Conservation (phyloP, 1,140 invertebrate genomes). For the Drosophila novamexicana region DNA sequence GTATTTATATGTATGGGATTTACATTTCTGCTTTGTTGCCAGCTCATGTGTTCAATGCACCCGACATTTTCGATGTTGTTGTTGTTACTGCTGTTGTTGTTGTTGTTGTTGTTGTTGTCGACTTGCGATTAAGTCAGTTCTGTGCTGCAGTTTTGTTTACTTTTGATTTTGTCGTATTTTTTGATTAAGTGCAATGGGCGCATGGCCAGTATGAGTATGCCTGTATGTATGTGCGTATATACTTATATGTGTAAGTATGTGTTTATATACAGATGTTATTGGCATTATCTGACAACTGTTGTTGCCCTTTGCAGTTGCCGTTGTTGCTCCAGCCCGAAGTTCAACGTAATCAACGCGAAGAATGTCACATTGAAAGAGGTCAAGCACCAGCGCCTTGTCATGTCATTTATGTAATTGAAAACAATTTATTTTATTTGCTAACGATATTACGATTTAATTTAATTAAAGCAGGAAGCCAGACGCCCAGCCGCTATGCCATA, state of each 20-base stretch:
- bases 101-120: slow-evolving; percentile 36
- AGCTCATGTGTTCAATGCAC: slow-evolving; percentile 77
- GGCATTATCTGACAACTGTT: slow-evolving; percentile 65
- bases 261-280: slow-evolving; percentile 37
- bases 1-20: slow-evolving; percentile 47
- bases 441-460: slow-evolving; percentile 78
- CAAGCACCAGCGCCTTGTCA: slow-evolving; percentile 77
- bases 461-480: slow-evolving; percentile 66
- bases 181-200: slow-evolving; percentile 74
- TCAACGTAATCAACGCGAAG: slow-evolving; percentile 63
- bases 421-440: slow-evolving; percentile 82
- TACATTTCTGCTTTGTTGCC: slow-evolving; percentile 66
- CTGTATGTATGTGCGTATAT: background rate
- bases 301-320: slow-evolving; percentile 50
- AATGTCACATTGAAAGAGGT: slow-evolving; percentile 83
- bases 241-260: slow-evolving; percentile 12
- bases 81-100: slow-evolving; percentile 3
- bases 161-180: slow-evolving; percentile 80
- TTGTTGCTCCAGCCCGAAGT: slow-evolving; percentile 34
- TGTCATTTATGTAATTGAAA: slow-evolving; percentile 75
- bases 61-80: slow-evolving; percentile 13
- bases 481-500: slow-evolving; percentile 8
- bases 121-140: slow-evolving; percentile 60
- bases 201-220: slow-evolving; percentile 49
- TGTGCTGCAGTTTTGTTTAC: slow-evolving; percentile 78